Base-by-base conservation (phyloP, 2,888 invertebrate species). In the Nemoura dubitans region DNA sequence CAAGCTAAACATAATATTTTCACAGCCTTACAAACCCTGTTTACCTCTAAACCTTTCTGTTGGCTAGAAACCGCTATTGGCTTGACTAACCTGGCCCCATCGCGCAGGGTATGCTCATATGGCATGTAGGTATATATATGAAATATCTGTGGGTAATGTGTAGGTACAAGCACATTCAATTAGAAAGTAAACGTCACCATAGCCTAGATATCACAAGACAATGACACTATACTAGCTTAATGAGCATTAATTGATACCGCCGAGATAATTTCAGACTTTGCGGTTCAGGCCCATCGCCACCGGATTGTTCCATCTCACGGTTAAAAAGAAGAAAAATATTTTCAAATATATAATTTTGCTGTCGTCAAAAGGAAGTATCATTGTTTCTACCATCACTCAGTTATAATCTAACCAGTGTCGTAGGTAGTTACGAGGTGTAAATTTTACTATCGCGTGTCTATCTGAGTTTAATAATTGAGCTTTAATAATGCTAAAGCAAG, bases 11-110 rank as follows among this genome's bases (percentile, higher is more conserved):
- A 81, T 81, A 84, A 84, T 84, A 84, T 84, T 84, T 84, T 84
- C 84, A 84, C 84, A 84, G 84, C 84, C 84, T 84, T 84, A 26
- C 84, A 59, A 84, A 84, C 84, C 84, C 84, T 59, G 84, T 84
- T 84, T 84, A 84, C 59, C 43, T 76, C 84, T 76, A 84, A 84
- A 84, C 84, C 59, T 84, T 84, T 84, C 84, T 59, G 59, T 43
- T 59, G 81, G 81, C 81, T 59, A 21, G 21, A 59, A 59, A 59
- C 59, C 59, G 59, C 59, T 59, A 59, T 10, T 59, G 59, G 59
- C 59, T 21, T 59, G 59, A 59, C 59, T 59, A 59, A 59, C 59
- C 59, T 21, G 21, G 59, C 59, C 59, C 21, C 59, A 21, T 59
- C 14, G 59, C 14, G 59, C 3, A 3, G 10, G 36, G 5, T 59